Percentiles rank a stretch among this genome's conserved stretches.
phyloP scores from a whole-genome alignment of 2,797 vertebrate species.

The Rhincodon typus region DNA sequence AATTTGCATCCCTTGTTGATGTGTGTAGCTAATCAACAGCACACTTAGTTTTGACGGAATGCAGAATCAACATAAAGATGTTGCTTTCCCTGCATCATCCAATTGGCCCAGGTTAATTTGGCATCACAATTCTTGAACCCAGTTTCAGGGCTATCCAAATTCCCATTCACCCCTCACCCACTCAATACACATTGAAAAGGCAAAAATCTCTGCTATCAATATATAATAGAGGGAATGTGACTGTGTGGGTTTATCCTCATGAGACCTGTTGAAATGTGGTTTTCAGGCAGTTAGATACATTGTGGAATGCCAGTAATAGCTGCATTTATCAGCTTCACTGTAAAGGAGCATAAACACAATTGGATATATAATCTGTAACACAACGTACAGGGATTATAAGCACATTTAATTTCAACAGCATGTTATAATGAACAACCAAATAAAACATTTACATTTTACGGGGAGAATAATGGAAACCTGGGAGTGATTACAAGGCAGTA shows the following conservation, averaged over 20 bases:
- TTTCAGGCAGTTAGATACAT: not conserved
- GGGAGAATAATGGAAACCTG: conserved; percentile 4
- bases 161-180: not conserved
- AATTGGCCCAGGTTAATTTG: not conserved
- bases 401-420: not conserved
- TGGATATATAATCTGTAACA: not conserved
- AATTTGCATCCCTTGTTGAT: not conserved
- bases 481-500: not conserved
- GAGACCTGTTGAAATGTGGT: not conserved
- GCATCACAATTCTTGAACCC: not conserved
- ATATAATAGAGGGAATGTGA: not conserved
- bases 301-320: not conserved
- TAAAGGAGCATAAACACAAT: not conserved
- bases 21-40: no score
- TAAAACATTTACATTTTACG: not conserved
- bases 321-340: not conserved
- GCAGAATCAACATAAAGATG: not conserved
- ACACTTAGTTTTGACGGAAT: not conserved
- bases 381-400: not conserved
- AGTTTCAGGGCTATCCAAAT: not conserved
- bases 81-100: not conserved
- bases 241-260: not conserved
- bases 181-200: not conserved
- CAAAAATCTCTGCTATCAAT: not conserved
- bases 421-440: not conserved